A percentile compares a stretch with the other conserved stretches of the same genome.
Conservation (phyloP, 35 echinoderm and acorn worm species). For the Apostichopus californicus region DNA sequence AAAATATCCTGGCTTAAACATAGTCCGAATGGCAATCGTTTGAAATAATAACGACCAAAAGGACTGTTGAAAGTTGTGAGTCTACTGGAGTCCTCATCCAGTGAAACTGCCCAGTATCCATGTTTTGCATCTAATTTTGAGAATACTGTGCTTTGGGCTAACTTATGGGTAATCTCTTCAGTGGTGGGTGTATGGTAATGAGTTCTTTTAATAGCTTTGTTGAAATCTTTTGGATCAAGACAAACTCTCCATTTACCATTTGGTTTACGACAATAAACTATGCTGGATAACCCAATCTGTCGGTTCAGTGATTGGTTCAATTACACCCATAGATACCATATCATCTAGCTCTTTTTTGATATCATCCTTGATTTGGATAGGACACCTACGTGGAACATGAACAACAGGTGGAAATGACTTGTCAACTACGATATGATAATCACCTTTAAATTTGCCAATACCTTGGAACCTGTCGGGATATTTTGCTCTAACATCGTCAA, state of each 20-base stretch:
- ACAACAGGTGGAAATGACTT: constrained; percentile 53
- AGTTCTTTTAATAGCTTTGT: not conserved
- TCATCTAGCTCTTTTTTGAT: constrained; percentile 56
- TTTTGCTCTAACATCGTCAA: too few species aligned
- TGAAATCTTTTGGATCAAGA: constrained; percentile 17
- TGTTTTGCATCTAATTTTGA: constrained; percentile 2
- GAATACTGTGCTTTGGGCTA: not conserved
- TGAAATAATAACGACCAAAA: too few species aligned
- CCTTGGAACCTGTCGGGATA: constrained; percentile 54
- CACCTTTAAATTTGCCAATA: constrained; percentile 49
- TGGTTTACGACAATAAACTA: not conserved
- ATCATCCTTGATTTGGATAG: constrained; percentile 55
- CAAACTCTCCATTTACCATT: not conserved
- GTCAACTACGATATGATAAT: constrained; percentile 57
- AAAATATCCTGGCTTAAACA: too few species aligned
- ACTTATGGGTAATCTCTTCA: not conserved
- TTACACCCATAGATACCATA: not conserved
- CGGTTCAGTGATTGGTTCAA: not conserved
- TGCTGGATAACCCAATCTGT: constrained; percentile 1
- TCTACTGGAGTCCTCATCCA: too few species aligned
- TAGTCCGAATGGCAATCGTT: too few species aligned
- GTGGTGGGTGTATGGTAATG: not conserved
- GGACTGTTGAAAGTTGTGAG: too few species aligned
- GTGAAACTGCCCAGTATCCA: not conserved
- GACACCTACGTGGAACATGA: constrained; percentile 54